Percentiles rank a stretch among this genome's conserved stretches.
phyloP scores from a whole-genome alignment of 2,797 vertebrate species.

The Mallotus villosus region DNA sequence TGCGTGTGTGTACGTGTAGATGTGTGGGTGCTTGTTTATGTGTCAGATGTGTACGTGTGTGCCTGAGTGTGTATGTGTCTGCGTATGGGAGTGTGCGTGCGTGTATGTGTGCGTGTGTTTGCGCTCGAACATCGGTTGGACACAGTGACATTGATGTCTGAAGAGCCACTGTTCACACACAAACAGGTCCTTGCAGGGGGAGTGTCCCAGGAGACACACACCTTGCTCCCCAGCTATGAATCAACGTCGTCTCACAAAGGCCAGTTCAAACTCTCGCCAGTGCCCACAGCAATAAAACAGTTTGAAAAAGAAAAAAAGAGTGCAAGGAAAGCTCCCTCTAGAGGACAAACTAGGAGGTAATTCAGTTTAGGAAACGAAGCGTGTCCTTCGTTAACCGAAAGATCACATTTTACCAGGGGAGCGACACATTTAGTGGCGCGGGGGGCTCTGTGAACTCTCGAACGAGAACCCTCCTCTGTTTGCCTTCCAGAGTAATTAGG shows the following conservation, averaged over 20 bases:
- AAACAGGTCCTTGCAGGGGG: constrained; percentile 47
- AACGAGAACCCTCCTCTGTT: constrained; percentile 69
- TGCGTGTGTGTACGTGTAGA: background rate
- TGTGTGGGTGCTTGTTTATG: constrained; percentile 9
- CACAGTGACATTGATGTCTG: constrained; percentile 71
- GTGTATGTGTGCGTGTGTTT: constrained; percentile 8
- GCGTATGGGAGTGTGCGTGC: background rate
- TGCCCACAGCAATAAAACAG: constrained; percentile 63
- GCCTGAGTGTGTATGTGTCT: background rate
- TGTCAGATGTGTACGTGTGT: constrained; percentile 29
- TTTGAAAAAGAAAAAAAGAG: constrained; percentile 38
- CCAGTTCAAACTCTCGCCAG: constrained; percentile 62
- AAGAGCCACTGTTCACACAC: constrained; percentile 64
- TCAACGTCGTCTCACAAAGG: constrained; percentile 67
- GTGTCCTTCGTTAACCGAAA: constrained; percentile 73
- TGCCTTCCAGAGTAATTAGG: constrained; percentile 76
- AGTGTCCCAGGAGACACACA: constrained; percentile 62
- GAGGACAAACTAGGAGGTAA: constrained; percentile 62
- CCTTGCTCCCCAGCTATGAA: constrained; percentile 62
- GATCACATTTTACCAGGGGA: constrained; percentile 74
- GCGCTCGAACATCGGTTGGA: constrained; percentile 49
- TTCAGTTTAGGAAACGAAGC: constrained; percentile 69
- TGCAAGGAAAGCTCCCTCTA: constrained; percentile 67
- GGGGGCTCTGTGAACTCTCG: constrained; percentile 67
- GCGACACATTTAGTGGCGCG: constrained; percentile 67